Conservation (phyloP, 2,797 vertebrate genomes). For the Chaetodon trifasciatus region DNA sequence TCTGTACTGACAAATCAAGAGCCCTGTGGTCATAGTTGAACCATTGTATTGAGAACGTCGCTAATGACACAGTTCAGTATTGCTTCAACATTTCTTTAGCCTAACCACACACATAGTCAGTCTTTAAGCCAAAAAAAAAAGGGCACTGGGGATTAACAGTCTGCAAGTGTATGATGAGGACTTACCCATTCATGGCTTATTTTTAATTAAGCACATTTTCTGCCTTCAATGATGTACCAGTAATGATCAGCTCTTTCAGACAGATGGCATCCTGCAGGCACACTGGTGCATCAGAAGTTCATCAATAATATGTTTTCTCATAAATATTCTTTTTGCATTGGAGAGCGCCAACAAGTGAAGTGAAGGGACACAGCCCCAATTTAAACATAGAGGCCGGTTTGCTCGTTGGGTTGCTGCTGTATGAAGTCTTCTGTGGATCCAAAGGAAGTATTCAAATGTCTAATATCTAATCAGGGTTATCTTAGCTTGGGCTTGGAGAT, state of each 20-base stretch:
- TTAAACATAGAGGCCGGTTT: background rate
- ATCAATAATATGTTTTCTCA: background rate
- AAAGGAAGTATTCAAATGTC: background rate
- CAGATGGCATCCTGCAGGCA: slow-evolving; percentile 3
- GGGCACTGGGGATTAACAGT: background rate
- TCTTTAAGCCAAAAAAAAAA: background rate
- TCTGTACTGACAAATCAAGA: background rate
- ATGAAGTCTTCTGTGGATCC: background rate
- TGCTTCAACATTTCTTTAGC: background rate
- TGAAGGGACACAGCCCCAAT: background rate
- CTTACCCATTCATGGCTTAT: background rate
- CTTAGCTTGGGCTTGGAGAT: background rate
- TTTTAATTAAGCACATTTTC: background rate
- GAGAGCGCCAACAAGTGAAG: background rate
- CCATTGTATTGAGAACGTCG: background rate
- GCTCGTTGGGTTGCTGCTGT: background rate
- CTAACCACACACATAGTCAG: background rate
- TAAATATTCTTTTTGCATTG: background rate
- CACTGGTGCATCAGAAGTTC: background rate
- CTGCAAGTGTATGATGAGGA: background rate
- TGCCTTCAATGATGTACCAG: background rate
- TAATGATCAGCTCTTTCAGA: slow-evolving; percentile 5
- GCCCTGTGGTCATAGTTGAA: slow-evolving; percentile 2
- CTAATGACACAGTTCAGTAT: background rate
- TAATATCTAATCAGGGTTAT: too few relatives aligned